phyloP scores from a whole-genome alignment of 2,888 invertebrate genomes.

The Tetramorium bicarinatum region DNA sequence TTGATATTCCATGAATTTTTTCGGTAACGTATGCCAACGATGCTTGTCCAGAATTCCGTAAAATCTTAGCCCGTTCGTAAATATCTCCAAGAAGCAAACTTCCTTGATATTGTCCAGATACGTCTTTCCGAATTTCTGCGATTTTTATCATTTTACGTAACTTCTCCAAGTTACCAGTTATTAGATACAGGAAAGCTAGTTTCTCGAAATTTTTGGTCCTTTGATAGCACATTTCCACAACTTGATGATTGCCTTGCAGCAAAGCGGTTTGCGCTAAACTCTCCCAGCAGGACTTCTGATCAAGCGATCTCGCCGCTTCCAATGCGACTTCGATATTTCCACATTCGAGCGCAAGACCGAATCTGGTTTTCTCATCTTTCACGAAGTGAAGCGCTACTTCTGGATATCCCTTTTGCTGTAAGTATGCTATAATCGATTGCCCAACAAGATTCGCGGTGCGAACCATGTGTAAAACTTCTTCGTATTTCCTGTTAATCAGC shows the following conservation, averaged over 20 bases:
- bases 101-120: conserved; percentile 98
- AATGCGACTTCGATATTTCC: conserved; percentile 99
- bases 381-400: conserved; percentile 99
- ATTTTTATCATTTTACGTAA: conserved; percentile 99
- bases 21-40: conserved; percentile 98
- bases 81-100: conserved; percentile 97
- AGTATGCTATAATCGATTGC: conserved; percentile 99
- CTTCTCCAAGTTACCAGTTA: conserved; percentile 99
- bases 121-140: conserved; percentile 98
- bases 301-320: conserved; percentile 97
- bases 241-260: conserved; percentile 97
- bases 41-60: conserved; percentile 90
- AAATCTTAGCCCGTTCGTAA: conserved; percentile 94
- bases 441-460: conserved; percentile 98
- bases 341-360: conserved; percentile 98
- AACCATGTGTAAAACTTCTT: conserved; percentile 98
- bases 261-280: conserved; percentile 97
- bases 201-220: conserved; percentile 99
- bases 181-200: conserved; percentile 98
- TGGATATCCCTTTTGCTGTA: conserved; percentile 99
- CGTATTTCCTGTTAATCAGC: conserved; percentile 97
- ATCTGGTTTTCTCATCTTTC: conserved; percentile 98
- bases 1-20: conserved; percentile 94
- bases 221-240: conserved; percentile 99
- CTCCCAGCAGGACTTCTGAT: conserved; percentile 98